Evolutionary conservation across 2,888 invertebrate species (phyloP), one percentile per base, ranked within the genome.

Genomic region (Philereme transversata): DNA sequence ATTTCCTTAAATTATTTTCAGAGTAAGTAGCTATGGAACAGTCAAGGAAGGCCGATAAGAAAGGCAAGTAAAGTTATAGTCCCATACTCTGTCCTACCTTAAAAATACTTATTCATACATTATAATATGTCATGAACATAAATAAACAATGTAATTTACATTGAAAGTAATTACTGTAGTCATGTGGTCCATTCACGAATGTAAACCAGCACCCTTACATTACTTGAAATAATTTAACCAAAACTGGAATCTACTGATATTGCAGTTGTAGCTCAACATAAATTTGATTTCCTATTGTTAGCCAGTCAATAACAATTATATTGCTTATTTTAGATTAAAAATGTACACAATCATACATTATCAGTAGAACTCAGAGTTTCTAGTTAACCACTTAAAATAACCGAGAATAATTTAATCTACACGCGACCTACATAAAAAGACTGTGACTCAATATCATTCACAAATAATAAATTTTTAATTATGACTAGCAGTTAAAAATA

Each of bases 401-500:
- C 75, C 73, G 62, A 64, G 43, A 81, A 82, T 82, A 83, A 82
- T 81, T 82, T 79, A 79, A 74, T 75, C 74, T 78, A 80, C 74
- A 79, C 71, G 71, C 74, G 57, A 57, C 51, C 54, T 60, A 62
- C 35, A 77, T 55, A 61, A 64, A 3, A 22, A 77, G 76, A 72
- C 69, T 73, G 77, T 75, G 76, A 78, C 78, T 75, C 68, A 61
- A 64, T 65, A 57, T 75, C 75, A 72, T 78, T 79, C 81, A 83
- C 81, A 83, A 84, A 87, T 84, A 87, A 83, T 74, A 77, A 75
- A 82, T 50, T 44, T 51, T 41, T 79, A 71, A 83, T 89, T 91
- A 91, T 92, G 92, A 92, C 92, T 92, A 92, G 91, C 79, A 84
- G 84, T 84, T 90, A 90, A 86, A 81, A 88, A 87, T 85, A 87